These are phyloP conservation scores for Thymelicus acteon DNA, from an alignment of 2,888 invertebrate species.

Conservation along the genomic window DNA sequence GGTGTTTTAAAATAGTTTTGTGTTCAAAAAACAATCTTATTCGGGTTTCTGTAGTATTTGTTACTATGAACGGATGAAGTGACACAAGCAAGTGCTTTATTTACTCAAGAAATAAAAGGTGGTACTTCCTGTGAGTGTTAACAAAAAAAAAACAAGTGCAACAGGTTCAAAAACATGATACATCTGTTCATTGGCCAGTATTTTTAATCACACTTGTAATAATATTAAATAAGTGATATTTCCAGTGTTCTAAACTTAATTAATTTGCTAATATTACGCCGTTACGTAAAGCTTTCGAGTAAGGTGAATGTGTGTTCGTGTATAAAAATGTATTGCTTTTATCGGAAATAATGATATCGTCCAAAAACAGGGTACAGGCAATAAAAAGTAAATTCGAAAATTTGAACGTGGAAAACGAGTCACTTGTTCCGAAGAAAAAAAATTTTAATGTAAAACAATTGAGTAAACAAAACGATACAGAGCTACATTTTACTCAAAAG, in stretches of 20 bases:
- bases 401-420: slow-evolving; percentile 65
- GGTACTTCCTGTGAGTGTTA: slow-evolving; percentile 25
- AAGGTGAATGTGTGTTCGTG: slow-evolving; percentile 31
- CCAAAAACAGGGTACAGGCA: slow-evolving; percentile 85
- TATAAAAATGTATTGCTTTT: slow-evolving; percentile 63
- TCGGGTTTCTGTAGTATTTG: slow-evolving; percentile 19
- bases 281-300: slow-evolving; percentile 27
- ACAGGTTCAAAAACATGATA: slow-evolving; percentile 44
- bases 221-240: slow-evolving; percentile 31
- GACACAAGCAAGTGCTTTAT: slow-evolving; percentile 20
- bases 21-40: slow-evolving; percentile 28
- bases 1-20: slow-evolving; percentile 57
- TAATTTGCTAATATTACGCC: slow-evolving; percentile 25
- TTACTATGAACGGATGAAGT: slow-evolving; percentile 14
- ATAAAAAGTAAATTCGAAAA: slow-evolving; percentile 87
- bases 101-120: slow-evolving; percentile 26
- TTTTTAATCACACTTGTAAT: slow-evolving; percentile 16
- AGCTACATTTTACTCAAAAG: slow-evolving; percentile 8
- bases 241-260: slow-evolving; percentile 23
- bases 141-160: slow-evolving; percentile 44
- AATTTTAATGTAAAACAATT: slow-evolving; percentile 45
- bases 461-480: slow-evolving; percentile 41
- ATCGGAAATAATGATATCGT: slow-evolving; percentile 76
- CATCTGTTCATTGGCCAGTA: slow-evolving; percentile 29
- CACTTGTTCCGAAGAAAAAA: slow-evolving; percentile 42